These are phyloP conservation scores for Campoplex capitator DNA, from an alignment of 2,888 invertebrate genomes.

Conservation along the genomic window DNA sequence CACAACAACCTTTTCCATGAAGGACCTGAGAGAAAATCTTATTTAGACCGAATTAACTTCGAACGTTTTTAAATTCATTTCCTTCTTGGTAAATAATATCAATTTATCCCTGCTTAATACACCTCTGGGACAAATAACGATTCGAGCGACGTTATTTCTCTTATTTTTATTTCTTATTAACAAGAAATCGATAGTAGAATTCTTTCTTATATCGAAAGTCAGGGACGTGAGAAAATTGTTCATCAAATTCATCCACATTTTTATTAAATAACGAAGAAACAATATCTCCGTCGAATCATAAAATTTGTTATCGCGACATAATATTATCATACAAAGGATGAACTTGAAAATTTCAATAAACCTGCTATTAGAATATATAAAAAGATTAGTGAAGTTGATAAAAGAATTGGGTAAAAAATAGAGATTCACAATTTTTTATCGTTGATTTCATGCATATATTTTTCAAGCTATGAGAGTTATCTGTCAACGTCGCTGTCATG, in stretches of 20 bases:
- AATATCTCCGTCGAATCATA: not conserved
- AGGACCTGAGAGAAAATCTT: not conserved
- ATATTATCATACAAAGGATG: not conserved
- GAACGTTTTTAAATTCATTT: not conserved
- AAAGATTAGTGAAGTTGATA: not conserved
- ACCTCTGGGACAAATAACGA: not conserved
- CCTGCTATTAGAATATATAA: not conserved
- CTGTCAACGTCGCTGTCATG: slow-evolving; percentile 7
- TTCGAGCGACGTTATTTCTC: not conserved
- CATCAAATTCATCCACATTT: not conserved
- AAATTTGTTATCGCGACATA: not conserved
- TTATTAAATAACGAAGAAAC: not conserved
- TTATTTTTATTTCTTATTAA: not conserved
- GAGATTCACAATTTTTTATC: not conserved
- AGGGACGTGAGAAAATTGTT: not conserved
- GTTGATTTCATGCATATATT: not conserved
- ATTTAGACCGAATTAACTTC: not conserved
- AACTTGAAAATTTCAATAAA: too few relatives aligned
- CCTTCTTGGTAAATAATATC: not conserved
- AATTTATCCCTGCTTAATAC: not conserved
- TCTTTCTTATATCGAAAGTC: not conserved
- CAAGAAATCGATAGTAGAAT: not conserved
- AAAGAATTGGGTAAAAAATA: not conserved
- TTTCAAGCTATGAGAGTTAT: not conserved
- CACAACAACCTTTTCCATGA: not conserved